A percentile compares a stretch with the other conserved stretches of the same genome.
Evolutionary conservation across 2,888 invertebrate genomes (phyloP).

Genomic region (Epirrhoe tristata): DNA sequence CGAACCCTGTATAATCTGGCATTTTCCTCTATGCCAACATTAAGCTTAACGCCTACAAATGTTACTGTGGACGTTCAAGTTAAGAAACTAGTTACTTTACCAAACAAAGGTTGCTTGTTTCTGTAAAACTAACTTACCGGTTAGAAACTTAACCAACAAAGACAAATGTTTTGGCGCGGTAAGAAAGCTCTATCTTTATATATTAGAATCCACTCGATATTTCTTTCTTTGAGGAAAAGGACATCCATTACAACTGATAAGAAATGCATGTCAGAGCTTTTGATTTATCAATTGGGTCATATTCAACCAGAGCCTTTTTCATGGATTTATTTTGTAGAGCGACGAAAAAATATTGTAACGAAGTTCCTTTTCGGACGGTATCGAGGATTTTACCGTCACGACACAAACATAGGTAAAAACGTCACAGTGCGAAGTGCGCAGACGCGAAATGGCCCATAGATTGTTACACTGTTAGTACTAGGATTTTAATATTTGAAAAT

Average conservation of each 20-base stretch:
- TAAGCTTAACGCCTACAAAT: slow-evolving; percentile 5
- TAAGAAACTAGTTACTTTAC: slow-evolving; percentile 23
- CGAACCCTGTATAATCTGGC: background rate
- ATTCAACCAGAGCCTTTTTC: background rate
- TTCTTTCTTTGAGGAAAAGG: slow-evolving; percentile 14
- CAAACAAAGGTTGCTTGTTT: slow-evolving; percentile 22
- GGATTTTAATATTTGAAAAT: too few relatives aligned
- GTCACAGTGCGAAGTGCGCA: too few relatives aligned
- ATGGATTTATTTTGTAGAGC: background rate
- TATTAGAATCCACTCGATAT: slow-evolving; percentile 31
- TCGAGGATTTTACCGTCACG: too few relatives aligned
- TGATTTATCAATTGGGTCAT: background rate
- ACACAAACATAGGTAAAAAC: too few relatives aligned
- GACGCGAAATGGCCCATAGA: too few relatives aligned
- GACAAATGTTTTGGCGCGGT: slow-evolving; percentile 39
- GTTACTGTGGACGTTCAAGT: slow-evolving; percentile 10
- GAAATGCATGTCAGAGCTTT: slow-evolving; percentile 1
- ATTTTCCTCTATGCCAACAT: background rate
- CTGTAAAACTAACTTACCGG: slow-evolving; percentile 25
- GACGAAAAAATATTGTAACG: background rate
- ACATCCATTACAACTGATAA: background rate
- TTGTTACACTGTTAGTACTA: too few relatives aligned
- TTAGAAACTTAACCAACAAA: slow-evolving; percentile 35
- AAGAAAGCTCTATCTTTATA: slow-evolving; percentile 33
- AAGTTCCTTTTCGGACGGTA: too few relatives aligned